A percentile compares a stretch with the other conserved stretches of the same genome.
phyloP scores from a whole-genome alignment of 1,140 invertebrate species.

The Dendrolimus punctatus region DNA sequence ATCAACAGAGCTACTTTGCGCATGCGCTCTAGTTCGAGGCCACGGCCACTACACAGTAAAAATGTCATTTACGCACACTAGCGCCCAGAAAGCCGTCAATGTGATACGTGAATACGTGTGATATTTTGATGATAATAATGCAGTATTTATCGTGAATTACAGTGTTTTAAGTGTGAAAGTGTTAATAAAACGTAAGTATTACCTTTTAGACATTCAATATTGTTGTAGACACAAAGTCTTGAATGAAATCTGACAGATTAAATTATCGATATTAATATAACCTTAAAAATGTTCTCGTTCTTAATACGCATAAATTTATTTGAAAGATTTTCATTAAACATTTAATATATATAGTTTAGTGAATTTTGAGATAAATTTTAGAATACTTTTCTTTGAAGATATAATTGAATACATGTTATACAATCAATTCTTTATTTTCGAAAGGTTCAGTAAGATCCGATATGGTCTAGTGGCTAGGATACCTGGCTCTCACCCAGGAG shows the following conservation, averaged over 20 bases:
- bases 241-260: no score
- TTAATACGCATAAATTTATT: no score
- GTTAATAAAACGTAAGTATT: slow-evolving; percentile 41
- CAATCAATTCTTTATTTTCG: neutral
- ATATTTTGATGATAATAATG: slow-evolving; percentile 39
- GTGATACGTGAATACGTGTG: slow-evolving; percentile 49
- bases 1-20: slow-evolving; percentile 28
- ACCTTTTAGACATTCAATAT: slow-evolving; percentile 3
- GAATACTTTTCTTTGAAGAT: no score
- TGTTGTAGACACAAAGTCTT: no score
- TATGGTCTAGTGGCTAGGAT: slow-evolving; percentile 46
- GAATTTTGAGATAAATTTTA: no score
- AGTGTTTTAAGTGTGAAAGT: slow-evolving; percentile 18
- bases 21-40: slow-evolving; percentile 53
- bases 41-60: slow-evolving; percentile 45
- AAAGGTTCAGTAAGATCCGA: slow-evolving; percentile 12
- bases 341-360: no score
- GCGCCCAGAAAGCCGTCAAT: slow-evolving; percentile 20
- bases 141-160: slow-evolving; percentile 35
- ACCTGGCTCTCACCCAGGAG: slow-evolving; percentile 28
- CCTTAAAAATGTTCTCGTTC: no score
- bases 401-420: no score
- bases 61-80: slow-evolving; percentile 37
- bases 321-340: no score
- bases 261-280: no score